These are phyloP conservation scores for Meteorus colon DNA, from an alignment of 2,888 invertebrate genomes.

Conservation along the genomic window DNA sequence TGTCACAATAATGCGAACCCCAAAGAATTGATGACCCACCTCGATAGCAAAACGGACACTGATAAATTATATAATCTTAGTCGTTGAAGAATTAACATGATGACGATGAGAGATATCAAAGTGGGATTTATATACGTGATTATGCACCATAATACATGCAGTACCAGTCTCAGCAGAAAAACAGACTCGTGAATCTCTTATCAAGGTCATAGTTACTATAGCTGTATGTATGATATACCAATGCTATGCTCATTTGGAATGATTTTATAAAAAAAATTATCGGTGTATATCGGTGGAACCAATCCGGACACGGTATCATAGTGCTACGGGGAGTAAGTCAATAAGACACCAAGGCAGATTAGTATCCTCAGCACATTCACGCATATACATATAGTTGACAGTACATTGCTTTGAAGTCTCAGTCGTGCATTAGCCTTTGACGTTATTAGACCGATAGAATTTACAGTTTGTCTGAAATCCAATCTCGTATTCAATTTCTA, in stretches of 20 bases:
- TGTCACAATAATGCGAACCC: neutral
- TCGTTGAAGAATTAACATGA: neutral
- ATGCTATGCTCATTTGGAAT: neutral
- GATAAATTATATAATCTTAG: neutral
- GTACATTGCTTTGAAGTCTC: constrained; percentile 18
- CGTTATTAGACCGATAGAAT: constrained; percentile 6
- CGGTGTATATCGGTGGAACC: constrained; percentile 10
- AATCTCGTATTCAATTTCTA: neutral
- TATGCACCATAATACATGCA: neutral
- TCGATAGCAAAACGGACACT: neutral
- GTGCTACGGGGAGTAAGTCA: constrained; percentile 32
- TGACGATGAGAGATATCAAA: neutral
- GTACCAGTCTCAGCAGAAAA: neutral
- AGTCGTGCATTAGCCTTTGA: constrained; percentile 26
- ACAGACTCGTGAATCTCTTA: neutral
- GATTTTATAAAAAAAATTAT: constrained; percentile 16
- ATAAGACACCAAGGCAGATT: constrained; percentile 42
- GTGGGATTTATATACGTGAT: neutral
- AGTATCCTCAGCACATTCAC: constrained; percentile 35
- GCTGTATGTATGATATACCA: neutral
- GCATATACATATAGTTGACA: constrained; percentile 10
- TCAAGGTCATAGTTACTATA: neutral
- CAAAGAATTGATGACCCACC: neutral
- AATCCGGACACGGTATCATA: neutral
- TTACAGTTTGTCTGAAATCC: neutral